Evolutionary conservation across 2,113 vertebrate species (phyloP), one percentile per base, ranked within the genome.

Genomic region (Saccopteryx bilineata): DNA sequence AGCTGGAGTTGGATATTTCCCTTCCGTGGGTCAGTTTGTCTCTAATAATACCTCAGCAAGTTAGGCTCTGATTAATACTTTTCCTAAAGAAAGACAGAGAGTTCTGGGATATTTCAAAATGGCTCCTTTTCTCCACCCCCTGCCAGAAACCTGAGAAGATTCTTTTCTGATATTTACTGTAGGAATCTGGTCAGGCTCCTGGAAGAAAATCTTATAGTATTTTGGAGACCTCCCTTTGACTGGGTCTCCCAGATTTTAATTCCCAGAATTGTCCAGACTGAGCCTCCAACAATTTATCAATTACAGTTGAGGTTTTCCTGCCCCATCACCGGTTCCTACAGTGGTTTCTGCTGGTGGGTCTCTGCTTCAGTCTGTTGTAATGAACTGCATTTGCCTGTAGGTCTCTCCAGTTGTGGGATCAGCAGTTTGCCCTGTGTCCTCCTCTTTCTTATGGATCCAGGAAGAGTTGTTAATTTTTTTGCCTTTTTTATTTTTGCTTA

Each of bases 401-500:
- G 58, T 82, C 68, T 65, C 68, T 82, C 58, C 48, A 88, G 1
- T 46, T 71, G 60, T 18, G 31, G 52, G 9, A 23, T 66, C 46
- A 90, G 72, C 24, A 63, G 31, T 31, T 65, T 83, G 26, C 33
- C 33, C 50, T 24, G 5, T 78, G 72, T 58, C 21, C 15, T 50
- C 33, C 33, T 61, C 0, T 2, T 46, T 71, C 39, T 85, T 84
- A 78, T 14, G 18, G 39, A 78, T 78, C 54, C 31, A 39, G 69
- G 79, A 90, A 60, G 31, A 46, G 19, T 26, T 54, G 65, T 23
- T 50, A 2, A 39, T 68, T 78, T 78, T 84, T 78, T 54, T 60
- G 61, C 60, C 52, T 78, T 78, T 78, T 71, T 90, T 39, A 90
- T 31, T 84, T 84, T 71, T 71, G 66, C 71, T 69, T 78, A 33